phyloP scores from a whole-genome alignment of 2,888 invertebrate species.

The Rhagonycha lutea region DNA sequence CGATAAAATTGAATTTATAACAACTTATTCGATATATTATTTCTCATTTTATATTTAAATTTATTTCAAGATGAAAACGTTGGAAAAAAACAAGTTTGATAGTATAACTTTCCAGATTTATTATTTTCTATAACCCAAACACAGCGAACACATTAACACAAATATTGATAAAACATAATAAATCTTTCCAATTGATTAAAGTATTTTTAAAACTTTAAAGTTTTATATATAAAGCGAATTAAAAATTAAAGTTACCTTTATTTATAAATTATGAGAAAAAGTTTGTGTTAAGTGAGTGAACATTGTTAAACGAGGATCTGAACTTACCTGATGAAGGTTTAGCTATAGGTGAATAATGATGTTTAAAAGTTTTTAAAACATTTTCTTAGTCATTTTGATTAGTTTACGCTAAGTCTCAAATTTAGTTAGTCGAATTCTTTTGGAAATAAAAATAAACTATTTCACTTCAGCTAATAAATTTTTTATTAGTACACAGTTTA shows the following conservation, averaged over 20 bases:
- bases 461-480: background rate
- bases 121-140: background rate
- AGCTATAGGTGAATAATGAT: background rate
- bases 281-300: background rate
- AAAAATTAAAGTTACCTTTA: background rate
- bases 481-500: background rate
- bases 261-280: background rate
- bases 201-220: background rate
- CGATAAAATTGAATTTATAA: background rate
- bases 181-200: background rate
- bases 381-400: background rate
- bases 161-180: slow-evolving; percentile 1
- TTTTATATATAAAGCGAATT: background rate
- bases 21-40: background rate
- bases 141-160: background rate
- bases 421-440: background rate
- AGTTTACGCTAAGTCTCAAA: background rate
- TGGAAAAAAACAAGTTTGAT: background rate
- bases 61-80: background rate
- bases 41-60: background rate
- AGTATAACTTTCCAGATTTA: background rate
- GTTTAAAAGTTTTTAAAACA: background rate
- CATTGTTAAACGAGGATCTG: background rate
- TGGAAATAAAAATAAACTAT: background rate
- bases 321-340: background rate